Evolutionary conservation across 1,140 invertebrate genomes (phyloP), one percentile per base, ranked within the genome.

Genomic region (Zaprionus capensis): DNA sequence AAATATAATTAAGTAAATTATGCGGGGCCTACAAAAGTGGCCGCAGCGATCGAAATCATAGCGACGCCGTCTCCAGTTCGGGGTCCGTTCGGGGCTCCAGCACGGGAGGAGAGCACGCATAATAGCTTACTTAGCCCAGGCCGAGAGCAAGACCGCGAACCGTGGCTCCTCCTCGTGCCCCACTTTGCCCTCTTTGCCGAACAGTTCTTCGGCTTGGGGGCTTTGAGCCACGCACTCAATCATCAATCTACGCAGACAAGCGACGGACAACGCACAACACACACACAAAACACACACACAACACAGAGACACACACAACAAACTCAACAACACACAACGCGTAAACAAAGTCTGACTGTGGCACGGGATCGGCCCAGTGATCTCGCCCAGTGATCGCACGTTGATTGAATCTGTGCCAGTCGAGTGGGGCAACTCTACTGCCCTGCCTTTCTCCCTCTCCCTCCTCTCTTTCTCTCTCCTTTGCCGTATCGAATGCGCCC

Each of bases 1-100:
- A 91, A 91, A 85, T 85, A 88, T 91, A 91, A 91, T 91, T 91
- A 91, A 91, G 63, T 81, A 91, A 91, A 91, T 91, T 90, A 90
- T 91, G 82, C 84, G 72, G 80, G 81, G 55, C 65, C 63, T 59
- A 78, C 71, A 70, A 69, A 74, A 73, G 64, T 63, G 63, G 59
- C 41, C 41, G 41, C 31, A 11, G 41, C 75, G 78, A 80, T 76
- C 71, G 55, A 71, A 82, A 74, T 84, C 84, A 91, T 84, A 88
- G 84, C 88, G 74, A 74, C 68, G 68, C 44, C 73, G 26, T 44
- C 26, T 51, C 9, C 31, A 34, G 44, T 22, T 12, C 46, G 17
- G 46, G 31, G 17, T 34, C 26, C 51, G 36, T 14, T 12, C 46
- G 17, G 46, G 31, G 11, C 22, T 38, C 72, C 56, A 81, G 82